Conservation (phyloP, 1,140 invertebrate species). For the Microplitis demolitor region DNA sequence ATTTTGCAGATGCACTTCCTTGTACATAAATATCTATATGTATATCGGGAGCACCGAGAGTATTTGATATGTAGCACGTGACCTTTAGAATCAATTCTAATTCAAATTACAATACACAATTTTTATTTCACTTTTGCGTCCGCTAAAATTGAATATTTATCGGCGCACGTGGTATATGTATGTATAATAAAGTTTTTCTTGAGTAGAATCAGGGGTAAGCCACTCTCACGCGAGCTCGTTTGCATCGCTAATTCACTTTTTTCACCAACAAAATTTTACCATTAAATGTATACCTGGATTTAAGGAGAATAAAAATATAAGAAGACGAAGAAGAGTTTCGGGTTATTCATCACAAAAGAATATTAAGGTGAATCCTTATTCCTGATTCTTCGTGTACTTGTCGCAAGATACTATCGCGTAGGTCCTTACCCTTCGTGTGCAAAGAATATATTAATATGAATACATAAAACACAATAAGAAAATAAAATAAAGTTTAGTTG, state of each 20-base stretch:
- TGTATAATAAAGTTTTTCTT: too few relatives aligned
- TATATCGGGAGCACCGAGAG: slow-evolving; percentile 19
- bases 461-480: too few relatives aligned
- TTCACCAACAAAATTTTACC: slow-evolving; percentile 10
- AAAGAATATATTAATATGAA: too few relatives aligned
- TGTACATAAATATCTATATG: neutral
- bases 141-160: slow-evolving; percentile 25
- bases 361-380: neutral
- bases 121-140: neutral
- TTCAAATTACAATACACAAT: slow-evolving; percentile 19
- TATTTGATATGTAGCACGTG: too few relatives aligned
- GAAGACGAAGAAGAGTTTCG: neutral
- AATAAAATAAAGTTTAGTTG: too few relatives aligned
- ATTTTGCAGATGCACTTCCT: neutral
- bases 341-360: too few relatives aligned
- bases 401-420: neutral
- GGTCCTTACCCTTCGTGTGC: too few relatives aligned
- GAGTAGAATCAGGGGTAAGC: too few relatives aligned
- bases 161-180: slow-evolving; percentile 9
- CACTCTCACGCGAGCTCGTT: slow-evolving; percentile 10
- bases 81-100: slow-evolving; percentile 8
- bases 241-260: slow-evolving; percentile 27
- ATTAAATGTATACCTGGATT: slow-evolving; percentile 5
- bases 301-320: too few relatives aligned
- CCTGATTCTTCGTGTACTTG: slow-evolving; percentile 8